These are phyloP conservation scores for Rotaria socialis DNA, from an alignment of 2,888 invertebrate species.

Conservation along the genomic window DNA sequence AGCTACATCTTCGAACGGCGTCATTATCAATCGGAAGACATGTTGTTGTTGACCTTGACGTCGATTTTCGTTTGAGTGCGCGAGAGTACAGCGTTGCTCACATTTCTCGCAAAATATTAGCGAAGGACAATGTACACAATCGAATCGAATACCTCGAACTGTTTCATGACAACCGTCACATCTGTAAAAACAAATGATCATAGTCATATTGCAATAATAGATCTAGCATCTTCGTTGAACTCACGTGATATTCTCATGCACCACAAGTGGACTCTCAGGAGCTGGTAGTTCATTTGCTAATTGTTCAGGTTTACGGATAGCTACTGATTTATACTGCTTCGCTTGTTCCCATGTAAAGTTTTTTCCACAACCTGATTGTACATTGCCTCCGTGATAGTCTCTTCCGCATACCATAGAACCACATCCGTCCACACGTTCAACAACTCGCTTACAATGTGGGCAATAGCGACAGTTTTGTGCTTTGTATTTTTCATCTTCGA, in stretches of 20 bases:
- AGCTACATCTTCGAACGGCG: background rate
- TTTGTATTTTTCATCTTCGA: background rate
- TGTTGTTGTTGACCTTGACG: background rate
- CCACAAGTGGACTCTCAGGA: background rate
- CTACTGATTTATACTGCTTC: background rate
- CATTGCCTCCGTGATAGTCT: slow-evolving; percentile 1
- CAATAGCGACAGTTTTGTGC: background rate
- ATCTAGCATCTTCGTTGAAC: no score
- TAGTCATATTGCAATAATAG: no score
- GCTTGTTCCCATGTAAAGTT: background rate
- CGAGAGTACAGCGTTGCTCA: background rate
- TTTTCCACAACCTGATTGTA: background rate
- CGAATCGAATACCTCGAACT: background rate
- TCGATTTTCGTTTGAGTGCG: background rate
- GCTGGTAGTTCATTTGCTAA: background rate
- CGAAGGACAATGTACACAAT: slow-evolving; percentile 29
- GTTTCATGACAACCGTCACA: background rate
- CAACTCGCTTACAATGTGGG: background rate
- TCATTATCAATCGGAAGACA: slow-evolving; percentile 7
- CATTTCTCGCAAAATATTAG: background rate
- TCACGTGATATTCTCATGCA: background rate
- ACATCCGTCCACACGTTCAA: background rate
- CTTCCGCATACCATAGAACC: background rate
- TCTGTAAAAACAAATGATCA: background rate
- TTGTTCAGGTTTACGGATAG: background rate